phyloP scores from a whole-genome alignment of 2,797 vertebrate species.

The Microchirus variegatus region DNA sequence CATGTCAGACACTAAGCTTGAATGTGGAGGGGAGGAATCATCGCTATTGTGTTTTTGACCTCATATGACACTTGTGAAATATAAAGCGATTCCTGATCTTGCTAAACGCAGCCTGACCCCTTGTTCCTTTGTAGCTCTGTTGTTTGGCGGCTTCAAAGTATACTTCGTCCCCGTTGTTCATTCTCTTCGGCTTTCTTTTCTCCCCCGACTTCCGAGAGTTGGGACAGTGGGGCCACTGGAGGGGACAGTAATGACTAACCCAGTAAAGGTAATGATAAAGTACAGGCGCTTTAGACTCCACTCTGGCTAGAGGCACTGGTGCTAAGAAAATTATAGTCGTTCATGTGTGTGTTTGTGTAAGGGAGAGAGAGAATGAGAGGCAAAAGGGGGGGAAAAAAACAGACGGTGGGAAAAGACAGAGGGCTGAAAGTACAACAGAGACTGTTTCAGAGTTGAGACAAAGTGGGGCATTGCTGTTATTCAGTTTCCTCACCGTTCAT shows the following conservation, averaged over 20 bases:
- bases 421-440: slow-evolving; percentile 54
- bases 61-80: slow-evolving; percentile 25
- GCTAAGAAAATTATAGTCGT: slow-evolving; percentile 73
- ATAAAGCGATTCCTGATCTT: slow-evolving; percentile 15
- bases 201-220: slow-evolving; percentile 32
- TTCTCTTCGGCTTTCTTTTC: slow-evolving; percentile 7
- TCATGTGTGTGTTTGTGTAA: background rate
- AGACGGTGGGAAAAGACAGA: slow-evolving; percentile 27
- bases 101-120: slow-evolving; percentile 51
- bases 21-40: slow-evolving; percentile 26
- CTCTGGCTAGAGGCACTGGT: slow-evolving; percentile 65
- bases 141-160: slow-evolving; percentile 49
- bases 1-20: slow-evolving; percentile 34
- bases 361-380: slow-evolving; percentile 5
- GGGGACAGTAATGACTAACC: slow-evolving; percentile 78
- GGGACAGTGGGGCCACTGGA: slow-evolving; percentile 59
- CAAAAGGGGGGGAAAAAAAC: slow-evolving; percentile 10
- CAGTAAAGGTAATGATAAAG: slow-evolving; percentile 81
- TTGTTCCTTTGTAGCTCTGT: slow-evolving; percentile 31
- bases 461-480: slow-evolving; percentile 58
- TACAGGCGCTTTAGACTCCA: slow-evolving; percentile 71
- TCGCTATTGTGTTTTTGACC: slow-evolving; percentile 47
- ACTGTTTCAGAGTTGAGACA: slow-evolving; percentile 44
- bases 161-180: slow-evolving; percentile 31
- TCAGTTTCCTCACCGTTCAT: slow-evolving; percentile 54